Percentiles rank a stretch among this genome's conserved stretches.
These are phyloP conservation scores for Romanogobio albipinnatus DNA, from an alignment of 2,113 vertebrate species.

Conservation along the genomic window DNA sequence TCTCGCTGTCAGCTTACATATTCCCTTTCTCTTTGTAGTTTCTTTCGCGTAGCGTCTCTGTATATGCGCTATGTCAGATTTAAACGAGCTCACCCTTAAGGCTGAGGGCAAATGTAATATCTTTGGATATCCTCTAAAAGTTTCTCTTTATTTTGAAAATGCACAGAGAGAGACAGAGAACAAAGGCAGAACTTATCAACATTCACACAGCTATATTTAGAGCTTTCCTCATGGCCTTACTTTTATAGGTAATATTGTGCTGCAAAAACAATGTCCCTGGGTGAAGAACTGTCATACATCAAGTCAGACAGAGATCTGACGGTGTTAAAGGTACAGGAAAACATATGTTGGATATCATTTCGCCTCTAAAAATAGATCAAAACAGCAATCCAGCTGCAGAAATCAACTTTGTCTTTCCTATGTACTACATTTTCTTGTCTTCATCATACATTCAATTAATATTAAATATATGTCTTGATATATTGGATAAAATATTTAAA, in stretches of 20 bases:
- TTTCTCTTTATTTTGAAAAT: slow-evolving; percentile 35
- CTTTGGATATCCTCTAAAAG: slow-evolving; percentile 31
- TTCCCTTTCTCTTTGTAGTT: slow-evolving; percentile 21
- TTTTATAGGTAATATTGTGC: slow-evolving; percentile 39
- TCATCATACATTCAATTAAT: neutral
- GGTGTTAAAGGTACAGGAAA: slow-evolving; percentile 35
- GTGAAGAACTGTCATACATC: slow-evolving; percentile 41
- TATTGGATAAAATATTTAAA: neutral
- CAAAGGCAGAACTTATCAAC: slow-evolving; percentile 43
- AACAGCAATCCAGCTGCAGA: neutral
- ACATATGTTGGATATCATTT: slow-evolving; percentile 25
- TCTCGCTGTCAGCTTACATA: slow-evolving; percentile 15
- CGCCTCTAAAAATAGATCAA: slow-evolving; percentile 13
- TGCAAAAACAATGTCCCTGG: slow-evolving; percentile 27
- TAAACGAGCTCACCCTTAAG: slow-evolving; percentile 17
- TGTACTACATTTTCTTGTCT: neutral
- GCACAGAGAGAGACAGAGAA: neutral
- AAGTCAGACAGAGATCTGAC: slow-evolving; percentile 28
- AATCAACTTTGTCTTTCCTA: neutral
- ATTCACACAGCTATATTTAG: slow-evolving; percentile 37
- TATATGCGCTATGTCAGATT: slow-evolving; percentile 13
- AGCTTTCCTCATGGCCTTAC: slow-evolving; percentile 26
- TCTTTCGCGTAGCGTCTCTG: neutral
- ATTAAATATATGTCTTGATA: neutral
- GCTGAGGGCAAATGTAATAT: slow-evolving; percentile 35